Conservation (phyloP, 2,888 invertebrate genomes). For the Cryptus armator region DNA sequence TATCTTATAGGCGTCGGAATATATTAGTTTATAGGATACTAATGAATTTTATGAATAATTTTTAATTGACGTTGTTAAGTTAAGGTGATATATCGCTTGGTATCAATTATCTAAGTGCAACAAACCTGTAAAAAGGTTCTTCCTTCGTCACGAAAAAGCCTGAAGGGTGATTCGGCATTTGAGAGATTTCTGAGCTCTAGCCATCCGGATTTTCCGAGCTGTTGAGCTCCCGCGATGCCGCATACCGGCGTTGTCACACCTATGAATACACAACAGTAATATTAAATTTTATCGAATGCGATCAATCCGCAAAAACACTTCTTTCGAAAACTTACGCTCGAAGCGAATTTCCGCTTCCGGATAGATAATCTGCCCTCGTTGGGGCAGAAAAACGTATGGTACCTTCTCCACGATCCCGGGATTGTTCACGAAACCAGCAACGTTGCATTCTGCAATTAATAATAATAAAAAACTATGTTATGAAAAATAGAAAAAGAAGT, state of each 20-base stretch:
- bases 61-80: too few species aligned
- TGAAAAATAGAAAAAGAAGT: slow-evolving; percentile 14
- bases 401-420: slow-evolving; percentile 91
- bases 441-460: slow-evolving; percentile 89
- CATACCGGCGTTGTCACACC: slow-evolving; percentile 93
- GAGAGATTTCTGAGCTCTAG: slow-evolving; percentile 92
- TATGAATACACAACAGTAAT: slow-evolving; percentile 78
- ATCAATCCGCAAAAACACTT: too few species aligned
- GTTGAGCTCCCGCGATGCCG: slow-evolving; percentile 94
- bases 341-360: slow-evolving; percentile 95
- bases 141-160: slow-evolving; percentile 93
- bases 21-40: too few species aligned
- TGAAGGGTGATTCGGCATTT: slow-evolving; percentile 92
- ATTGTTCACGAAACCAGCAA: slow-evolving; percentile 92
- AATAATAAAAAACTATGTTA: neutral
- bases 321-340: slow-evolving; percentile 87
- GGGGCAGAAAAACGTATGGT: slow-evolving; percentile 94
- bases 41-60: too few species aligned
- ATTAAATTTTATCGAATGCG: neutral
- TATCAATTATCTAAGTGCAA: neutral
- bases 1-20: too few species aligned
- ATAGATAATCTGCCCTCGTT: slow-evolving; percentile 95
- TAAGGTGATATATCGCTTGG: too few species aligned
- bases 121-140: slow-evolving; percentile 92
- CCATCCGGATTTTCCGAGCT: slow-evolving; percentile 92